Evolutionary conservation across 2,797 vertebrate species (phyloP), one percentile per base, ranked within the genome.

Genomic region (Pipistrellus pipistrellus): DNA sequence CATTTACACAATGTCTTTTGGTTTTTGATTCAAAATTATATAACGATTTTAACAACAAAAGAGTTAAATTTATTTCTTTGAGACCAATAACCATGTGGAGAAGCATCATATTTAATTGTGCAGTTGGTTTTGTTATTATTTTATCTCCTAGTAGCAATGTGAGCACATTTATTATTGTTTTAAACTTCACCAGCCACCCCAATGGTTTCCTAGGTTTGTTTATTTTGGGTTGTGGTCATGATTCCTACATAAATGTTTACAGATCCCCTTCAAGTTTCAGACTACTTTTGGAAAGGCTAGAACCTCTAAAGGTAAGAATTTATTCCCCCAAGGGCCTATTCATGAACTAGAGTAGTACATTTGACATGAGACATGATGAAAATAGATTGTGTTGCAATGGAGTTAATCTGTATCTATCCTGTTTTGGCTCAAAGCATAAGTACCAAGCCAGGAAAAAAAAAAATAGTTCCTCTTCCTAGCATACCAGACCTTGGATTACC

Each of bases 211-310:
- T 96, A 86, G 95, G 81, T 73, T 97, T 98, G 92, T 84, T 95
- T 96, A 82, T 94, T 93, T 83, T 96, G 84, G 95, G 91, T 82
- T 97, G 95, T 69, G 93, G 91, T 85, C 97, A 96, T 95, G 93
- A 96, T 84, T 97, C 71, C 96, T 95, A 94, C 77, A 86, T 95
- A 97, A 97, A 94, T 93, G 81, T 97, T 97, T 97, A 95, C 86
- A 96, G 89, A 93, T 78, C 85, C 97, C 97, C 87, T 80, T 95
- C 53, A 85, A 95, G 86, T 68, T 14, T 87, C 95, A 46, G 82
- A 85, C 97, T 68, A 0, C 85, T 94, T 92, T 93, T 89, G 83
- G 80, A 93, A 96, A 96, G 18, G 32, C 38, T 82, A 69, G 81
- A n/a, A 27, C 18, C 53, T 89, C 18, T 8, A 14, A 93, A 93